Evolutionary conservation across 2,888 invertebrate species (phyloP).

Genomic region (Limenitis camilla): DNA sequence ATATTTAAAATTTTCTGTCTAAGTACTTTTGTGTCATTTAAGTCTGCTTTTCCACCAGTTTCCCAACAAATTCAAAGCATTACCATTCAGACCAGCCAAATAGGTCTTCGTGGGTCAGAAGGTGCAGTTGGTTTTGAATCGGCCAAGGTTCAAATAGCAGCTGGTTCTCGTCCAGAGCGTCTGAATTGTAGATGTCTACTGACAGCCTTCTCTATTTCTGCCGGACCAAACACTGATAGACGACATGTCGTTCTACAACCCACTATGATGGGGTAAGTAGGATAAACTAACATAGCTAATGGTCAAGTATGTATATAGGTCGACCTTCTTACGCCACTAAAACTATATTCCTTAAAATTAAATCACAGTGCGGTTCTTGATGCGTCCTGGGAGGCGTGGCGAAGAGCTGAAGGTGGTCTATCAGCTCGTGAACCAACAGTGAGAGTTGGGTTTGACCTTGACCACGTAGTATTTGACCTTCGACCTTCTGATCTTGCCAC

Average conservation of each 20-base stretch:
- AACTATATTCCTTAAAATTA: no score
- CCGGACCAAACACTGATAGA: constrained; percentile 36
- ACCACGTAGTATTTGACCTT: constrained; percentile 40
- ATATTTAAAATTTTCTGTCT: no score
- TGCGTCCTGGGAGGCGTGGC: constrained; percentile 56
- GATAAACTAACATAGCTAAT: not conserved
- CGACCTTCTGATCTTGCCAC: constrained; percentile 42
- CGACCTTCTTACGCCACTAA: no score
- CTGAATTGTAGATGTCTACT: constrained; percentile 35
- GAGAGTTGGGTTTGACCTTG: constrained; percentile 38
- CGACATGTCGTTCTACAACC: constrained; percentile 49
- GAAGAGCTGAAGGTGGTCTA: constrained; percentile 39
- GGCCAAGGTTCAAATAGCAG: constrained; percentile 32
- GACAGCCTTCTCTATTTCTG: constrained; percentile 35
- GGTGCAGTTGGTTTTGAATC: constrained; percentile 43
- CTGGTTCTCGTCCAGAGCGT: constrained; percentile 38
- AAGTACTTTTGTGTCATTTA: no score
- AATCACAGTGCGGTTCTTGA: constrained; percentile 28
- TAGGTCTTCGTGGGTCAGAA: constrained; percentile 37
- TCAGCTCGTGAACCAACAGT: constrained; percentile 36
- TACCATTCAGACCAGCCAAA: constrained; percentile 44
- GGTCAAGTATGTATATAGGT: no score
- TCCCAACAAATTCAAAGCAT: constrained; percentile 37
- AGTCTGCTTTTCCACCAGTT: constrained; percentile 28
- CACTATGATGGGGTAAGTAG: constrained; percentile 44